These are phyloP conservation scores for Agrenia bidenticulata DNA, from an alignment of 2,888 invertebrate genomes.

Conservation along the genomic window DNA sequence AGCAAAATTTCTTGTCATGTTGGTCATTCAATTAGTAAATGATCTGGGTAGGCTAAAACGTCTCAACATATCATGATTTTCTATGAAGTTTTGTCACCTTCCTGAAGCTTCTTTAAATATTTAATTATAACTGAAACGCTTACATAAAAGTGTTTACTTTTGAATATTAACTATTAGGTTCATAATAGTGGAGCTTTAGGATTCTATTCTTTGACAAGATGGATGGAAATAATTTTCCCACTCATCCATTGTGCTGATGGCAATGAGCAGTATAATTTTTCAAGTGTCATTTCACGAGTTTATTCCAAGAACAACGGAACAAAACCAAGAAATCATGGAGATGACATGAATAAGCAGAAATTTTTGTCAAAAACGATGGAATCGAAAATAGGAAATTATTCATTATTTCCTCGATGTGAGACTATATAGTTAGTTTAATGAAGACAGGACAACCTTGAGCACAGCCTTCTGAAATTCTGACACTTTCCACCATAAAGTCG, in stretches of 20 bases:
- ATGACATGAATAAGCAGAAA: conserved; percentile 2
- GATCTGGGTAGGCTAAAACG: too few species aligned
- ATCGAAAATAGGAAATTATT: too few species aligned
- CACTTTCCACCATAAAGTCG: conserved; percentile 16
- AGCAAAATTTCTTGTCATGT: too few species aligned
- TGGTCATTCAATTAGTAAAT: too few species aligned
- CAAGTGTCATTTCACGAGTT: conserved; percentile 13
- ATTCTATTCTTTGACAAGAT: not conserved
- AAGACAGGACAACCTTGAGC: conserved; percentile 5
- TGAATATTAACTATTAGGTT: not conserved
- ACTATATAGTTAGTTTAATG: not conserved
- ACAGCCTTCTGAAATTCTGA: conserved; percentile 19
- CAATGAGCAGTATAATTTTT: conserved; percentile 15
- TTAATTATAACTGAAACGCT: not conserved
- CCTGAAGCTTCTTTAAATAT: conserved; percentile 2
- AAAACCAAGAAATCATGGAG: conserved; percentile 1
- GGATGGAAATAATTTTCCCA: not conserved
- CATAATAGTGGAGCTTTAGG: not conserved
- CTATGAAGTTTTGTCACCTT: not conserved
- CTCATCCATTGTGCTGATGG: not conserved
- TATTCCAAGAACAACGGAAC: not conserved
- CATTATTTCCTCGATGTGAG: conserved; percentile 4
- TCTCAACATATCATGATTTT: too few species aligned
- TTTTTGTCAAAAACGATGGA: not conserved
- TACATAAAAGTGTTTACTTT: conserved; percentile 2